Base-by-base conservation (phyloP, 64 coral and sea anemone genomes). In the Montipora cactus region DNA sequence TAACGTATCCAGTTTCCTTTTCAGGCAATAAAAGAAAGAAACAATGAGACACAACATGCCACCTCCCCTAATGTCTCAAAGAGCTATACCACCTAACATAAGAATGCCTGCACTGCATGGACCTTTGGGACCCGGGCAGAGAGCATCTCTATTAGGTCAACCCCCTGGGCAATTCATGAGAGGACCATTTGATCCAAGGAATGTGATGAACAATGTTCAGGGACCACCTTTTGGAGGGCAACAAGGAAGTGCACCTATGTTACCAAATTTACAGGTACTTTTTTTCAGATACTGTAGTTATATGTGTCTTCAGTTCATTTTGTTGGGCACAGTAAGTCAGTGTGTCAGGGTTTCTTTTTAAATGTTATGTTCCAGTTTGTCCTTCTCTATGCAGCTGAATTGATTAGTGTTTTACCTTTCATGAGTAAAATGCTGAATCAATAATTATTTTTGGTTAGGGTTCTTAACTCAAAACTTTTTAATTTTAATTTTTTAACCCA, bases 1-100 rank as follows among this genome's bases (percentile, higher is more conserved):
- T 20, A 4, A 11, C 53, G 6, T 57, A 57, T 57, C 53, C 53
- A 6, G 53, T 11, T 37, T 67, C 4, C 12, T 49, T 78, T 78
- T 49, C 47, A 78, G 76, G 19, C 16, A 5, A 49, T 7, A 48
- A 18, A 51, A 71, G 15, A 55, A 18, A 61, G 51, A 58, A 50
- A 22, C 73, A 44, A 92, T 81, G 79, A 76, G 90, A 44, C 61
- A 71, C 46, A 85, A 19, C 18, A 71, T 85, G 66, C 82, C 82
- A 5, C 90, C 90, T 7, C 90, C 90, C 20, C 72, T 84, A 21
- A 84, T 92, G 90, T 76, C 90, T 37, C 90, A 92, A 85, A 49
- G 71, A 14, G 72, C 79, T 23, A 7, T 85, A 64, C 82, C 82
- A 71, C 82, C 82, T 49, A 85, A 85, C 15, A 7, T 70, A 8